A percentile compares a stretch with the other conserved stretches of the same genome.
Conservation (phyloP, 2,113 vertebrate genomes). For the Eidolon helvum region DNA sequence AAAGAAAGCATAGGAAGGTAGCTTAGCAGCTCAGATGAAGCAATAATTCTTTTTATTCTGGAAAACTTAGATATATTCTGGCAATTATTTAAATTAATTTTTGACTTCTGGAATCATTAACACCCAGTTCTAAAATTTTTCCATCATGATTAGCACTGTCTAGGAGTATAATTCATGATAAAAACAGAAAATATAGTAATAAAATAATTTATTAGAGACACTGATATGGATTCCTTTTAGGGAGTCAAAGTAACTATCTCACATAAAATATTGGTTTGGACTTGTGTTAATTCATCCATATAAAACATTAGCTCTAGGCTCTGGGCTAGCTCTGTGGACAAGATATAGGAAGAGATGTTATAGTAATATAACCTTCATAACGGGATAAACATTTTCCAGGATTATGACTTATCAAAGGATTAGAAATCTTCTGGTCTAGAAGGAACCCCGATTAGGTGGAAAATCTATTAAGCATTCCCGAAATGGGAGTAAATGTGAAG, state of each 20-base stretch:
- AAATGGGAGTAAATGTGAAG: not conserved
- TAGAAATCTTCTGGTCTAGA: not conserved
- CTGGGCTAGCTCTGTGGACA: not conserved
- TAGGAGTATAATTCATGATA: not conserved
- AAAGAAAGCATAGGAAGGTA: not conserved
- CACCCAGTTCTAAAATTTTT: not conserved
- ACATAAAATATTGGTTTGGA: not conserved
- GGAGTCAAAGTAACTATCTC: not conserved
- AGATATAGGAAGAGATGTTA: not conserved
- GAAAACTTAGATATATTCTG: conserved; percentile 24
- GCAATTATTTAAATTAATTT: not conserved
- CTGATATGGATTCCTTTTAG: not conserved
- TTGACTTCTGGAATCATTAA: not conserved
- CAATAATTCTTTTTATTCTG: not conserved
- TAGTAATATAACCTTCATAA: not conserved
- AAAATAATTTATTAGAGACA: not conserved
- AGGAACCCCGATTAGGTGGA: not conserved
- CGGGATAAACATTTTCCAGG: not conserved
- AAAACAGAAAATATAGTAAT: not conserved
- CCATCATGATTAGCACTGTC: not conserved
- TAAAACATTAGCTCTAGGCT: not conserved
- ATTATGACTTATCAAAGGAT: not conserved
- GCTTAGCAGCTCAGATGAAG: not conserved
- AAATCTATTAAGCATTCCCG: not conserved
- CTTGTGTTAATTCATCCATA: not conserved